Conservation (phyloP, 2,797 vertebrate genomes). For the Xenopus petersii region DNA sequence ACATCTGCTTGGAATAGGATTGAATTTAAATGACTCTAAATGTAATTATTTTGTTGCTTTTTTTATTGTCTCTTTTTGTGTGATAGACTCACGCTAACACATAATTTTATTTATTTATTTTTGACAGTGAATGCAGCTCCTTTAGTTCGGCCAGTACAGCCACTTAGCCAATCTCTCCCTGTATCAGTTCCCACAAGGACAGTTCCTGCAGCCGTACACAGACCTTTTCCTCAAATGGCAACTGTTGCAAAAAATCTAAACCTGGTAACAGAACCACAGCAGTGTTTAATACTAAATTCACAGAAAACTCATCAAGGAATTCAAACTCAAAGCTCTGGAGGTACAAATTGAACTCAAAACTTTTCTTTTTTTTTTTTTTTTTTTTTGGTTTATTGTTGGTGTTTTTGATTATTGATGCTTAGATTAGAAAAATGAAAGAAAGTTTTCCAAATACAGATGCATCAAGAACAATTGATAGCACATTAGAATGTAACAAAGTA, state of each 20-base stretch:
- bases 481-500: too few species aligned
- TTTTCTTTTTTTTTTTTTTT: too few species aligned
- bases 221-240: conserved; percentile 52
- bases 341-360: neutral
- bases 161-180: conserved; percentile 38
- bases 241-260: conserved; percentile 51
- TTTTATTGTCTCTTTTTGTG: too few species aligned
- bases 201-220: conserved; percentile 50
- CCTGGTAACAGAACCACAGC: conserved; percentile 52
- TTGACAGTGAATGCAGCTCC: conserved; percentile 39
- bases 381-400: too few species aligned
- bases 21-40: too few species aligned
- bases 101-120: neutral
- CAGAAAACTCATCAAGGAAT: conserved; percentile 26
- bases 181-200: conserved; percentile 47
- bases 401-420: too few species aligned
- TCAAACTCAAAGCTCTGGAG: neutral
- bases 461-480: too few species aligned
- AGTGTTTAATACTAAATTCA: conserved; percentile 41
- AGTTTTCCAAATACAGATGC: too few species aligned
- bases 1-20: too few species aligned
- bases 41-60: too few species aligned
- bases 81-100: neutral
- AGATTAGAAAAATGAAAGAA: too few species aligned
- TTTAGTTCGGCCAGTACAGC: conserved; percentile 48